Evolutionary conservation across 53 echinoderm and acorn worm species (phyloP), one percentile per base, ranked within the genome.

Genomic region (Patiria pectinifera): DNA sequence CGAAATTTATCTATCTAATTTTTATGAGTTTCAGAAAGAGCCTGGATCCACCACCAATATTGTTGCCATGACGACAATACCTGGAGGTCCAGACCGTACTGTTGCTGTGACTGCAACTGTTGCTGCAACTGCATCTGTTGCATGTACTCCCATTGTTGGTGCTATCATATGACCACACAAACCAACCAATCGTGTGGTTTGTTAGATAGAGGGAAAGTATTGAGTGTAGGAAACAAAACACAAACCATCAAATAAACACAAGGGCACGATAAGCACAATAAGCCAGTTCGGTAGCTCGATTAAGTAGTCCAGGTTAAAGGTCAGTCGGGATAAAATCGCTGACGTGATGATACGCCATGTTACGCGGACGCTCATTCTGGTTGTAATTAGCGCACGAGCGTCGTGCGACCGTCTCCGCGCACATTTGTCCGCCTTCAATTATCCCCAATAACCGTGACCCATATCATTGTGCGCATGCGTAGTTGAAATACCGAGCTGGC

Each of bases 121-220:
- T 35, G 25, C 85, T 91, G 93, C 92, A 69, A 58, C 85, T 91
- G 93, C 92, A 92, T 92, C 76, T 85, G 87, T 45, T 93, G 93
- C 82, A 69, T 48, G 22, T 91, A 82, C 82, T 91, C 59, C 93
- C 82, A 87, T 71, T 45, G 81, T 14, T 69, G n/a, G 13, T 53
- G 85, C 85, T 91, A 60, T 69, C 70, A 82, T 81, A 24, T 66
- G 69, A 91, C 82, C 63, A 71, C 6, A 66, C 15, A 69, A 76
- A 75, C 45, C 47, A 46, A 91, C 87, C 87, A 87, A 87, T 87
- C 75, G 76, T 49, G 59, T 48, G 71, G 45, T 49, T 18, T 10
- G 59, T 71, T 35, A 74, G 74, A 48, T 86, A 21, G 22, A 23
- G 23, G 69, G 86, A 11, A 86, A 44, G 85, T 44, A 45, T 62